These are phyloP conservation scores for Eupeodes latifasciatus DNA, from an alignment of 2,888 invertebrate species.

Conservation along the genomic window DNA sequence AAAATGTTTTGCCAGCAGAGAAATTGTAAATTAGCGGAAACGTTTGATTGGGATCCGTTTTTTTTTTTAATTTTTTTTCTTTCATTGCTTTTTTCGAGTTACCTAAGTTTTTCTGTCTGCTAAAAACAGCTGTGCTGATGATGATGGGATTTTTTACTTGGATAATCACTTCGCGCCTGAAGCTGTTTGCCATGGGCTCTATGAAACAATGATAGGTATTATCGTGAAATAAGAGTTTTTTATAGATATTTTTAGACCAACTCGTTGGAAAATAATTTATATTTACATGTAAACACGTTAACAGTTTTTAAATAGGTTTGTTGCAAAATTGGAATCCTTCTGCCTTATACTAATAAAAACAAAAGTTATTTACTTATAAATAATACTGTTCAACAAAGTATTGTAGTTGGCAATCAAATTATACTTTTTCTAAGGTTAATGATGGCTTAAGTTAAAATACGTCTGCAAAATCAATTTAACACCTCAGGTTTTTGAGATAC, in stretches of 20 bases:
- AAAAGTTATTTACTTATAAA: no score
- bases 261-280: not conserved
- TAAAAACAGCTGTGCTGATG: constrained; percentile 25
- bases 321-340: no score
- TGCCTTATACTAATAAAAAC: no score
- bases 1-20: constrained; percentile 68
- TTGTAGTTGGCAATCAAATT: no score
- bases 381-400: no score
- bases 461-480: no score
- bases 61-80: constrained; percentile 29
- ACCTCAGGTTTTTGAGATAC: no score
- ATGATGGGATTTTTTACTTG: constrained; percentile 22
- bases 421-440: no score
- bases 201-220: not conserved
- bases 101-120: constrained; percentile 10
- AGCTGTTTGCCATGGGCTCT: constrained; percentile 10
- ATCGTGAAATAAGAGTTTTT: not conserved
- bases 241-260: not conserved
- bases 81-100: not conserved
- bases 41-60: constrained; percentile 65
- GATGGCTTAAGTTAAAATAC: no score
- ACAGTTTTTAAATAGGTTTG: no score
- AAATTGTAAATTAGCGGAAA: constrained; percentile 75
- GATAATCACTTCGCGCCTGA: constrained; percentile 26
- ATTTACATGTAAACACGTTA: not conserved